These are phyloP conservation scores for Trachurus trachurus DNA, from an alignment of 2,797 vertebrate genomes.

Conservation along the genomic window DNA sequence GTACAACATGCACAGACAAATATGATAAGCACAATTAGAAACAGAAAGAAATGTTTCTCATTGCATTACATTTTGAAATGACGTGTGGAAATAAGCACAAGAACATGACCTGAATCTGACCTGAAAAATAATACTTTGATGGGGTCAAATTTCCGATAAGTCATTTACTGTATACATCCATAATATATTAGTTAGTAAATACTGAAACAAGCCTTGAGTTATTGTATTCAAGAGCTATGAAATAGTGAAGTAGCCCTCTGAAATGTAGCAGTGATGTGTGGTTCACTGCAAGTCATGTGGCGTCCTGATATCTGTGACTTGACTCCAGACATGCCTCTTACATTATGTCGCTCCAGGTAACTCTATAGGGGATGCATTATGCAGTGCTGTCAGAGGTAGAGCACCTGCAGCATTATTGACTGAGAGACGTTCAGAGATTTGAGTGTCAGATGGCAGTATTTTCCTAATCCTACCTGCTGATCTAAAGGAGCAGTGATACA, in stretches of 20 bases:
- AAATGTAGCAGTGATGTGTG: conserved; percentile 25
- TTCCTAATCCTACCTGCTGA: not conserved
- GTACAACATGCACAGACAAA: no score
- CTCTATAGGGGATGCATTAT: conserved; percentile 5
- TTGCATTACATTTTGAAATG: not conserved
- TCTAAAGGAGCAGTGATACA: not conserved
- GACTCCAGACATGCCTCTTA: conserved; percentile 48
- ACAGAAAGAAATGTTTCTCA: not conserved
- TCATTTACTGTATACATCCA: not conserved
- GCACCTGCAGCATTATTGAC: conserved; percentile 24
- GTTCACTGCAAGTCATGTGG: conserved; percentile 36
- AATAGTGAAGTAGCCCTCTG: not conserved
- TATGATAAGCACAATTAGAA: not conserved
- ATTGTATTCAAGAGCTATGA: not conserved
- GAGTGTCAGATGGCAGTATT: not conserved
- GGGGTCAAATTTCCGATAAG: not conserved
- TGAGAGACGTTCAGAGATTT: not conserved
- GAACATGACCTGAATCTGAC: not conserved
- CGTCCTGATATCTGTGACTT: conserved; percentile 33
- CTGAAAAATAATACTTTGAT: not conserved
- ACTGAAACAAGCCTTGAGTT: not conserved
- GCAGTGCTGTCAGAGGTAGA: conserved; percentile 38
- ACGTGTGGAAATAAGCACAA: not conserved
- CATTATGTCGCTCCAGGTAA: conserved; percentile 46
- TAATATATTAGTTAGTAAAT: not conserved